phyloP scores from a whole-genome alignment of 53 echinoderm and acorn worm species.

The Henricia sp. region DNA sequence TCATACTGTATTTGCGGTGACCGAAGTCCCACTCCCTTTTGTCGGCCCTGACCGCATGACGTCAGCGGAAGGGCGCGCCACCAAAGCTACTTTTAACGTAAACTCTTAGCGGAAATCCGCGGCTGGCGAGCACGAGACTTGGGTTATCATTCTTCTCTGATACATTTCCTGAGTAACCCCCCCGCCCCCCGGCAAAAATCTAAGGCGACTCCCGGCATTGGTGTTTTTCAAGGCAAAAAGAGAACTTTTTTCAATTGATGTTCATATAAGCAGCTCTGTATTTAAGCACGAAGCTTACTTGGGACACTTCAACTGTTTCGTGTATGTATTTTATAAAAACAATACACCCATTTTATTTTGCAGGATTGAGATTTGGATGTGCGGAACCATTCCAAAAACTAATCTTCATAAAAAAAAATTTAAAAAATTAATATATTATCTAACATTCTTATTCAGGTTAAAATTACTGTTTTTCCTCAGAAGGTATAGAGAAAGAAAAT shows the following conservation, averaged over 20 bases:
- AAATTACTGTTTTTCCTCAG: too few species aligned
- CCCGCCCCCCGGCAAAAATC: neutral
- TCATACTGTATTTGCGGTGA: neutral
- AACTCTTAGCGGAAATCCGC: slow-evolving; percentile 57
- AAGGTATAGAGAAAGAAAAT: too few species aligned
- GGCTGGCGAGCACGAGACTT: slow-evolving; percentile 26
- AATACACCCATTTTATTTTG: too few species aligned
- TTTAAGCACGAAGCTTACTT: neutral
- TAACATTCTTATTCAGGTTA: too few species aligned
- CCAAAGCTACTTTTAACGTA: slow-evolving; percentile 32
- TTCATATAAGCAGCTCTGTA: neutral
- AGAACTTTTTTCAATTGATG: neutral
- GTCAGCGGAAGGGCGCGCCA: slow-evolving; percentile 55
- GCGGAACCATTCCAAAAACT: too few species aligned
- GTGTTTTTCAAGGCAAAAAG: neutral
- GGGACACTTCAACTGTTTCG: neutral
- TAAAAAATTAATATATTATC: too few species aligned
- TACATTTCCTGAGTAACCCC: slow-evolving; percentile 37
- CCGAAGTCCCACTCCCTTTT: too few species aligned
- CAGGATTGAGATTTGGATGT: too few species aligned
- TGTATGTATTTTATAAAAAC: neutral
- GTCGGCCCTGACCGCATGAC: slow-evolving; percentile 24
- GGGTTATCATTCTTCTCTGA: slow-evolving; percentile 37
- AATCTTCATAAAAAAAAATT: too few species aligned
- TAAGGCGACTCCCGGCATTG: neutral